Evolutionary conservation across 92 coral and sea anemone genomes (phyloP).

Genomic region (Phenganax subtilis): DNA sequence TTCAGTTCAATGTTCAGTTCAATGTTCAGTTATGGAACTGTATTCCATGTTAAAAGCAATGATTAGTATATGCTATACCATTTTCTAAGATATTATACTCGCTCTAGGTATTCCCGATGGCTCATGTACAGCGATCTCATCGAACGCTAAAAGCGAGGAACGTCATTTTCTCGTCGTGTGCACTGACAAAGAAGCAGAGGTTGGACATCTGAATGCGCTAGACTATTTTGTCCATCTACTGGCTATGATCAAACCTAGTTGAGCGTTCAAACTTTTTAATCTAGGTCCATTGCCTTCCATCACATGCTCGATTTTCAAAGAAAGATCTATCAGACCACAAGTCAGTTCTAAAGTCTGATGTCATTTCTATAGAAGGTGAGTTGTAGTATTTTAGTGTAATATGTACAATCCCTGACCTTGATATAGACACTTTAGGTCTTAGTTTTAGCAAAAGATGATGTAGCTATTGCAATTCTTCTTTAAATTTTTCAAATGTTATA

Average conservation of each 20-base stretch:
- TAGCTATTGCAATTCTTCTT: too few species aligned
- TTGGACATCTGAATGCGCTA: neutral
- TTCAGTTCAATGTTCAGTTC: too few species aligned
- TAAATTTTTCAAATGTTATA: too few species aligned
- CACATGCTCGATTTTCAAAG: conserved; percentile 64
- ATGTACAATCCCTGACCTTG: too few species aligned
- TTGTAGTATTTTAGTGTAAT: neutral
- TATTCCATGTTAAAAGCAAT: too few species aligned
- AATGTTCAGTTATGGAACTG: too few species aligned
- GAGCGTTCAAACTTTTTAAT: neutral
- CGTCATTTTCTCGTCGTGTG: conserved; percentile 76
- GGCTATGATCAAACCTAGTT: neutral
- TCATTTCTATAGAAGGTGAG: conserved; percentile 81
- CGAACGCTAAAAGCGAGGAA: conserved; percentile 49
- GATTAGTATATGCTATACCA: neutral
- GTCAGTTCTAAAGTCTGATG: conserved; percentile 69
- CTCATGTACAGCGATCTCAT: conserved; percentile 27
- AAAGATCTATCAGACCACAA: conserved; percentile 60
- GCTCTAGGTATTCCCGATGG: conserved; percentile 19
- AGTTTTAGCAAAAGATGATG: too few species aligned
- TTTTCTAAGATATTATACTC: too few species aligned
- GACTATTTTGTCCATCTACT: conserved; percentile 64
- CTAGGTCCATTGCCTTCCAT: conserved; percentile 45
- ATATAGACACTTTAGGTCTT: too few species aligned
- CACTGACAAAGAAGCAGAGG: conserved; percentile 89